A percentile compares a stretch with the other conserved stretches of the same genome.
Conservation (phyloP, 2,113 vertebrate genomes). For the Melospiza melodia region DNA sequence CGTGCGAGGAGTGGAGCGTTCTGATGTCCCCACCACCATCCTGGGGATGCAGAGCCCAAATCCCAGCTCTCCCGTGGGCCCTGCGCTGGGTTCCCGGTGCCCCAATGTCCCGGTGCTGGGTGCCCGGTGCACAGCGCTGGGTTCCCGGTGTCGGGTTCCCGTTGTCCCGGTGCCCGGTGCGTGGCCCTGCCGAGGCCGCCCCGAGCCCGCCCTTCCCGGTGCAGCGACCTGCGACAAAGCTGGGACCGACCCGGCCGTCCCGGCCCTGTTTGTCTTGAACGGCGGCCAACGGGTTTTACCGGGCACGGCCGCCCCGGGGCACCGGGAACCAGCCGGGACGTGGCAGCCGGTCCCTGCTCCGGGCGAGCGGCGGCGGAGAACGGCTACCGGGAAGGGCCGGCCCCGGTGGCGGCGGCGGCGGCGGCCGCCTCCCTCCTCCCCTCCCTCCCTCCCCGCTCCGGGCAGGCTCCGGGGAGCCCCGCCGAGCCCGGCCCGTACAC, state of each 20-base stretch:
- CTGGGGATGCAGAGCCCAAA: not conserved
- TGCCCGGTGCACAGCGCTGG: not conserved
- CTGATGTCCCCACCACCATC: not conserved
- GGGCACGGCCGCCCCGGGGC: not conserved
- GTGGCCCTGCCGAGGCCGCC: not conserved
- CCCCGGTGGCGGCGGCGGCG: not conserved
- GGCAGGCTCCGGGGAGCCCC: not conserved
- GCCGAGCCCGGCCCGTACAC: not conserved
- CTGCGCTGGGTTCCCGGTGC: not conserved
- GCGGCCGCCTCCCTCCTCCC: not conserved
- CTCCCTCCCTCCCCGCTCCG: not conserved
- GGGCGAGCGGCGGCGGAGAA: not conserved
- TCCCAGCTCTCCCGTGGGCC: not conserved
- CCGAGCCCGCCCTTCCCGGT: not conserved
- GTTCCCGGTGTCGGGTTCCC: not conserved
- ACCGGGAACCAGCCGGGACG: slow-evolving; percentile 17
- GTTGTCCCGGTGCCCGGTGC: not conserved
- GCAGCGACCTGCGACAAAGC: slow-evolving; percentile 39
- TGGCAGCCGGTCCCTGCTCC: not conserved
- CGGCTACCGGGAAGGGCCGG: not conserved
- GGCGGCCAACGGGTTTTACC: slow-evolving; percentile 18
- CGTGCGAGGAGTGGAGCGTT: not conserved
- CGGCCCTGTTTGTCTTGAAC: slow-evolving; percentile 61
- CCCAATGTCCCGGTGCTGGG: not conserved
- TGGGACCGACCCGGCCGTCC: slow-evolving; percentile 23